Conservation (phyloP, 2,888 invertebrate species). For the Hoplodrina blanda region DNA sequence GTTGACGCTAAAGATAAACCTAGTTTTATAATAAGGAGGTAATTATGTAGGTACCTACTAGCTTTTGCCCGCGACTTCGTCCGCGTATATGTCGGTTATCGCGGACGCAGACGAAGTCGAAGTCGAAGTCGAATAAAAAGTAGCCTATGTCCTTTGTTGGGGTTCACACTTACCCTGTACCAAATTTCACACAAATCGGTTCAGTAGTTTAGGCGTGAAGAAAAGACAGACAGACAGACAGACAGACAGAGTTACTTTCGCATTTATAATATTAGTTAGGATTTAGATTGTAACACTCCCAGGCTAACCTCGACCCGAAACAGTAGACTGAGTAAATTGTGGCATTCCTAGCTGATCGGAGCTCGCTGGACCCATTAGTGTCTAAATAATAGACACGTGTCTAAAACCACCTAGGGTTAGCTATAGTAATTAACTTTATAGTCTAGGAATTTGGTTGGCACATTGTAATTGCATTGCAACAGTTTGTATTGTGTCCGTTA, state of each 20-base stretch:
- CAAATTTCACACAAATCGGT: too few species aligned
- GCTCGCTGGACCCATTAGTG: slow-evolving; percentile 30
- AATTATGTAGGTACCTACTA: not conserved
- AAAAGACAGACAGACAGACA: too few species aligned
- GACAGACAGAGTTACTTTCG: too few species aligned
- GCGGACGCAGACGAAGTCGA: too few species aligned
- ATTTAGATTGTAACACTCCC: slow-evolving; percentile 35
- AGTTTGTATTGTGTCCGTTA: not conserved
- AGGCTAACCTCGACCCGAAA: slow-evolving; percentile 32
- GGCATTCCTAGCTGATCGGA: slow-evolving; percentile 39
- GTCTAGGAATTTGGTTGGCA: slow-evolving; percentile 8
- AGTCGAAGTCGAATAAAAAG: too few species aligned
- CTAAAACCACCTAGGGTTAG: slow-evolving; percentile 38
- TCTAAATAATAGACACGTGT: slow-evolving; percentile 30
- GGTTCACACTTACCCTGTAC: too few species aligned
- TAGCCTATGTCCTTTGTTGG: too few species aligned
- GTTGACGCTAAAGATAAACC: not conserved
- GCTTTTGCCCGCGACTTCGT: too few species aligned
- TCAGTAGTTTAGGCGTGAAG: too few species aligned
- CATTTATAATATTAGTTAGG: too few species aligned
- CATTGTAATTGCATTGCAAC: slow-evolving; percentile 30
- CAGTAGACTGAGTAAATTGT: slow-evolving; percentile 28
- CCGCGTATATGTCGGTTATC: too few species aligned
- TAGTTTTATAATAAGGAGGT: not conserved
- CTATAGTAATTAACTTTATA: not conserved